Evolutionary conservation across 2,113 vertebrate species (phyloP).

Genomic region (Cardinalis cardinalis): DNA sequence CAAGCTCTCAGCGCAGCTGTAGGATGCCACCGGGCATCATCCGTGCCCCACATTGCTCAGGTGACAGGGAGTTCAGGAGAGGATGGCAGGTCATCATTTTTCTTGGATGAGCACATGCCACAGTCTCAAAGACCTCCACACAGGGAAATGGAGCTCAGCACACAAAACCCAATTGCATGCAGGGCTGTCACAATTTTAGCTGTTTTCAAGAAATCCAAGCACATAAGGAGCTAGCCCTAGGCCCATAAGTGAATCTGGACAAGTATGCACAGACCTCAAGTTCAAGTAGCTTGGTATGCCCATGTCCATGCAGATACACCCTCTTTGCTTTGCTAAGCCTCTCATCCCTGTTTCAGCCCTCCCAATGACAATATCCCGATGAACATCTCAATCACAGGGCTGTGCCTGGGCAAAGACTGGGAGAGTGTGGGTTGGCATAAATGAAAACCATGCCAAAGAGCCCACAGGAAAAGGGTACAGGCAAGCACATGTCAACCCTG

Average conservation of each 20-base stretch:
- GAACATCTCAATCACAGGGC: not conserved
- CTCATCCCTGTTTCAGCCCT: not conserved
- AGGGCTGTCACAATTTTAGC: not conserved
- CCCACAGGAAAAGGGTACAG: not conserved
- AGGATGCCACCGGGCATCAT: not conserved
- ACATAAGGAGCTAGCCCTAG: not conserved
- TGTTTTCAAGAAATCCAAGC: not conserved
- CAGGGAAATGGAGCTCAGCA: not conserved
- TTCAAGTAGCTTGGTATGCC: not conserved
- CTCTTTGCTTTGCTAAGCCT: not conserved
- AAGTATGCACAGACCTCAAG: not conserved
- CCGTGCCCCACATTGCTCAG: accelerated
- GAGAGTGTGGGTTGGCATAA: not conserved
- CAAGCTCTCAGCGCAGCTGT: not conserved
- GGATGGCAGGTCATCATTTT: not conserved
- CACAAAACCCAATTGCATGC: not conserved
- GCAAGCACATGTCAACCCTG: accelerated
- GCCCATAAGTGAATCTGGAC: not conserved
- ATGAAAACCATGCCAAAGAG: not conserved
- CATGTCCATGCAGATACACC: not conserved
- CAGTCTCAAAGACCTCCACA: not conserved
- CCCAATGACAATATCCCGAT: not conserved
- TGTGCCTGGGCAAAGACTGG: not conserved
- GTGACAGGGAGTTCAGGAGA: not conserved
- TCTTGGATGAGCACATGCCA: not conserved